These are phyloP conservation scores for Apomyelois bistriatella DNA, from an alignment of 2,888 invertebrate species.

Conservation along the genomic window DNA sequence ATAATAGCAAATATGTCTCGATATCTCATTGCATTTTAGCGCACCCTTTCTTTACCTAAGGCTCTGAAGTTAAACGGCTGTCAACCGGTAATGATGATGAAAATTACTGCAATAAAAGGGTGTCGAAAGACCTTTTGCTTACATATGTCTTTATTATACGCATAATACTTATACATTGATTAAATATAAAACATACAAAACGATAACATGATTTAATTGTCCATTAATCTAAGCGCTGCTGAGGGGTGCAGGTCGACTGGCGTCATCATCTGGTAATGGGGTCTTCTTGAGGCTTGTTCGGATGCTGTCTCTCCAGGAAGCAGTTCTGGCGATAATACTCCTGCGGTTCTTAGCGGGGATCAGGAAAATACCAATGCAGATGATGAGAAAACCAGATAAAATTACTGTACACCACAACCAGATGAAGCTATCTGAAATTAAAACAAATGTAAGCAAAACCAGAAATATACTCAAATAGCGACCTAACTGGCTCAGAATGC, in stretches of 20 bases:
- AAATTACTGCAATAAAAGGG: too few species aligned
- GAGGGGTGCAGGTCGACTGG: background rate
- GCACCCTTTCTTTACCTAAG: too few species aligned
- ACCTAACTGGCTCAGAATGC: too few species aligned
- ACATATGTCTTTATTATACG: too few species aligned
- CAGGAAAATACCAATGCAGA: constrained; percentile 23
- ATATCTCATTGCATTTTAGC: too few species aligned
- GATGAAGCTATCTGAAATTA: background rate
- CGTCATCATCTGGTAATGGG: background rate
- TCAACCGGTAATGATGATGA: too few species aligned
- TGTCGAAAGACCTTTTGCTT: too few species aligned
- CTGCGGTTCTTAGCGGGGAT: constrained; percentile 36
- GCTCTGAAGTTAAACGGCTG: too few species aligned
- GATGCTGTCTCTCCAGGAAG: constrained; percentile 33
- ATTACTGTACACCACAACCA: constrained; percentile 5
- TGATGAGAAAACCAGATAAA: constrained; percentile 25
- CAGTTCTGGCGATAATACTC: constrained; percentile 39
- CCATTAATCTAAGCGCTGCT: background rate
- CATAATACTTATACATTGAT: too few species aligned
- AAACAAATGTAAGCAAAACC: background rate
- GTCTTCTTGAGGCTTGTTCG: constrained; percentile 19
- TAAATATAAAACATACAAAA: too few species aligned
- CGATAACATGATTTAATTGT: background rate
- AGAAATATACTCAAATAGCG: too few species aligned
- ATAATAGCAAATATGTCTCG: too few species aligned